Evolutionary conservation across 2,113 vertebrate genomes (phyloP).

Genomic region (Chloebia gouldiae): DNA sequence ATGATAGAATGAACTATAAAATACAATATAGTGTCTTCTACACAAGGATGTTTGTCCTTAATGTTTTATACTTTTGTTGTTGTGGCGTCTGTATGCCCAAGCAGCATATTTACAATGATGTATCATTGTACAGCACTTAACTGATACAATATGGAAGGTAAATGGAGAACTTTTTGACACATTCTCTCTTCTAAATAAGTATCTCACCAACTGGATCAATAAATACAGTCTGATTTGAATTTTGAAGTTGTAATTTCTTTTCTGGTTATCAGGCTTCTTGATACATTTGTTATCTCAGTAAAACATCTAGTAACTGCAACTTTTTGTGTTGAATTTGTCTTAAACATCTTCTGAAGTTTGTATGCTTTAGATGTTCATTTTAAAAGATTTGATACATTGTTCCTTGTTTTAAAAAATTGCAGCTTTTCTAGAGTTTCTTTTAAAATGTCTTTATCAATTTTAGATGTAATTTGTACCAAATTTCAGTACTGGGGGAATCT

Average conservation of each 20-base stretch:
- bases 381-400: neutral
- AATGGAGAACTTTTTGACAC: neutral
- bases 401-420: neutral
- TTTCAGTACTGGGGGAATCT: neutral
- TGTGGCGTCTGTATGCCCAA: neutral
- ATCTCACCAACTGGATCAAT: neutral
- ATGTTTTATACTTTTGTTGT: neutral
- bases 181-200: neutral
- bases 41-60: neutral
- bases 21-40: neutral
- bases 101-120: neutral
- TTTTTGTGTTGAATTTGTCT: neutral
- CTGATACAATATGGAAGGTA: neutral
- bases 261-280: neutral
- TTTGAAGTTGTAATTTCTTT: neutral
- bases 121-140: neutral
- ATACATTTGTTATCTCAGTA: neutral
- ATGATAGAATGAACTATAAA: neutral
- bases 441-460: neutral
- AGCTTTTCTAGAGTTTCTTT: neutral
- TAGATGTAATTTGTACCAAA: neutral
- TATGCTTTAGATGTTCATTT: neutral
- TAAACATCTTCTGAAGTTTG: neutral
- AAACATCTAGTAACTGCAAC: neutral
- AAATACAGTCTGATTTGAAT: neutral